Evolutionary conservation across 2,113 vertebrate species (phyloP), one percentile per base, ranked within the genome.

Genomic region (Hippopotamus amphibius): DNA sequence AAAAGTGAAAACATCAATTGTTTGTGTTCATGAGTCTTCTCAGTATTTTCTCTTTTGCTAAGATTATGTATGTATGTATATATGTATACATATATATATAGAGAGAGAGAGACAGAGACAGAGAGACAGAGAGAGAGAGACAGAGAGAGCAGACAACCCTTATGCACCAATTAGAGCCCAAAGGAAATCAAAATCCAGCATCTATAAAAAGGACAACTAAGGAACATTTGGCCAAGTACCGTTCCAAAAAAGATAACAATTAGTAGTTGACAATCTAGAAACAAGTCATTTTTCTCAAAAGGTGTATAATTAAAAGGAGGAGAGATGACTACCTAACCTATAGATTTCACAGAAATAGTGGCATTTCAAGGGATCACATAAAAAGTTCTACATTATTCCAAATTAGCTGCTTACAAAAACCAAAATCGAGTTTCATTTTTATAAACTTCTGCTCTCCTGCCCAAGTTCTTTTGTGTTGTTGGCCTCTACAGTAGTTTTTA

Each of bases 351-450:
- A 66, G 12, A 61, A 59, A 80, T 26, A 71, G 17, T 7, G 19
- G 9, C 19, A 46, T 30, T 55, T 43, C 9, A 43, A 77, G 17
- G 21, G 14, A 19, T n/a, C 57, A 57, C 15, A 59, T 10, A 41
- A 48, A 74, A 84, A 68, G 50, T 48, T 21, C 30, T 71, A 77
- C 22, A 87, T 71, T 65, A 43, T 43, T 48, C 12, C 57, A 98
- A 77, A 79, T 80, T 53, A 83, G 53, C 21, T 72, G 15, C 26
- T 86, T 17, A n/a, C 43, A 63, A 53, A 95, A 90, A 92, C 48
- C 7, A 61, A 91, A 94, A 65, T 41, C 53, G 65, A 71, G 33
- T 61, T 87, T 92, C 5, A 82, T 43, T 84, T 96, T 92, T 71
- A 48, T 57, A 43, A 96, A 88, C 8, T 33, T 28, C 4, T 68